Conservation (phyloP, 2,888 invertebrate genomes). For the Morpho helenor region DNA sequence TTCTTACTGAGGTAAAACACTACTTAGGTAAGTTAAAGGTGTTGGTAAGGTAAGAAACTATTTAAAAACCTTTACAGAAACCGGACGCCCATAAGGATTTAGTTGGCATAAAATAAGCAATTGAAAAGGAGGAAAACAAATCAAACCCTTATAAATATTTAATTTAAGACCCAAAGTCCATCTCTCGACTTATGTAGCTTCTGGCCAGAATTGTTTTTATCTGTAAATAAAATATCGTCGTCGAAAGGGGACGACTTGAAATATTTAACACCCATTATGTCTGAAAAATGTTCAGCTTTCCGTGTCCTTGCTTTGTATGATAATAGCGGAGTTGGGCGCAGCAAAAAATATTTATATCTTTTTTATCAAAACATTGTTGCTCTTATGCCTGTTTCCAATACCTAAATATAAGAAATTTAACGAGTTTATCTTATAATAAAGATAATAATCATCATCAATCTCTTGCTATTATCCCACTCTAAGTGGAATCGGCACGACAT, state of each 20-base stretch:
- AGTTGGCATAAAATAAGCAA: slow-evolving; percentile 5
- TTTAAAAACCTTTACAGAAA: background rate
- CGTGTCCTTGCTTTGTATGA: slow-evolving; percentile 31
- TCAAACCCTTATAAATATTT: slow-evolving; percentile 19
- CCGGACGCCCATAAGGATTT: background rate
- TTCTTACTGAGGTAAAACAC: no score
- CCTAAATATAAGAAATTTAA: background rate
- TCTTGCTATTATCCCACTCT: no score
- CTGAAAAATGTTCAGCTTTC: slow-evolving; percentile 27
- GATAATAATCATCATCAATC: no score
- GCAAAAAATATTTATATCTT: slow-evolving; percentile 18
- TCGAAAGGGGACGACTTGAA: slow-evolving; percentile 29
- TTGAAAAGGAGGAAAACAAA: slow-evolving; percentile 14
- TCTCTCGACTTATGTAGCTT: slow-evolving; percentile 14
- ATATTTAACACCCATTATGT: slow-evolving; percentile 34
- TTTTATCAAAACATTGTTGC: slow-evolving; percentile 22
- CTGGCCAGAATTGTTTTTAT: slow-evolving; percentile 16
- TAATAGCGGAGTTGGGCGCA: slow-evolving; percentile 22
- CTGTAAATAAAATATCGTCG: slow-evolving; percentile 29
- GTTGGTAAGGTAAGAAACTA: no score
- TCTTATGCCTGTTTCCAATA: background rate
- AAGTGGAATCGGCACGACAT: no score
- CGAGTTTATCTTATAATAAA: no score
- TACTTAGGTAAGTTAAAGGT: no score
- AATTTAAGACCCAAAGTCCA: slow-evolving; percentile 12